These are phyloP conservation scores for Atopsyche davidsoni DNA, from an alignment of 1,140 invertebrate genomes.

Conservation along the genomic window DNA sequence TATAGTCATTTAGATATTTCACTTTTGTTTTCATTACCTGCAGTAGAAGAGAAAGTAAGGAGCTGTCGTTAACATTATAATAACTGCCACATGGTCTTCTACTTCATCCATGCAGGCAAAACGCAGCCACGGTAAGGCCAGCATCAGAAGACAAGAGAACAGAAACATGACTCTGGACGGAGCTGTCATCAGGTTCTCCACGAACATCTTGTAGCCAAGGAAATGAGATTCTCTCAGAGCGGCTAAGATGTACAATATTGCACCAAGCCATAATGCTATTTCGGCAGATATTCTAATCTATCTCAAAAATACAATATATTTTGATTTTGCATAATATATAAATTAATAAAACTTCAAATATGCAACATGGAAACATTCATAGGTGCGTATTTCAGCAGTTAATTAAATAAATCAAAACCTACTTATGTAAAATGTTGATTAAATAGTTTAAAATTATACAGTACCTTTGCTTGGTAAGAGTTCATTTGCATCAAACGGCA, in stretches of 20 bases:
- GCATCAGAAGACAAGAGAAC: constrained; percentile 81
- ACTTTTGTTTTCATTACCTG: constrained; percentile 53
- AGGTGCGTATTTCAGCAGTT: too few species aligned
- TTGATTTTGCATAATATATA: neutral
- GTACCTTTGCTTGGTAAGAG: constrained; percentile 49
- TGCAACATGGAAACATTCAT: neutral
- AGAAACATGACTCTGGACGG: constrained; percentile 81
- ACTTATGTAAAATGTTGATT: too few species aligned
- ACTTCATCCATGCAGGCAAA: constrained; percentile 75
- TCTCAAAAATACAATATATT: constrained; percentile 12
- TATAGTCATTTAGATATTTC: neutral
- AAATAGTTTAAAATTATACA: too few species aligned
- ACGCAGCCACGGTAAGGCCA: constrained; percentile 76
- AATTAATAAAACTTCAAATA: neutral
- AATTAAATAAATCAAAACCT: too few species aligned
- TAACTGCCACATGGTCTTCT: constrained; percentile 86
- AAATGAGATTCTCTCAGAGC: constrained; percentile 77
- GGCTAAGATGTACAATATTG: constrained; percentile 72
- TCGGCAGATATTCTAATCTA: constrained; percentile 63
- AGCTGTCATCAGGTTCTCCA: constrained; percentile 76
- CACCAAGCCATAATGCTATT: constrained; percentile 65
- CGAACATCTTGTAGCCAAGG: constrained; percentile 81
- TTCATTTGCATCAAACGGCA: constrained; percentile 62
- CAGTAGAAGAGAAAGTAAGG: constrained; percentile 99
- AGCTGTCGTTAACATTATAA: constrained; percentile 93